Conservation (phyloP, 2,888 invertebrate genomes). For the Agrotis segetum region DNA sequence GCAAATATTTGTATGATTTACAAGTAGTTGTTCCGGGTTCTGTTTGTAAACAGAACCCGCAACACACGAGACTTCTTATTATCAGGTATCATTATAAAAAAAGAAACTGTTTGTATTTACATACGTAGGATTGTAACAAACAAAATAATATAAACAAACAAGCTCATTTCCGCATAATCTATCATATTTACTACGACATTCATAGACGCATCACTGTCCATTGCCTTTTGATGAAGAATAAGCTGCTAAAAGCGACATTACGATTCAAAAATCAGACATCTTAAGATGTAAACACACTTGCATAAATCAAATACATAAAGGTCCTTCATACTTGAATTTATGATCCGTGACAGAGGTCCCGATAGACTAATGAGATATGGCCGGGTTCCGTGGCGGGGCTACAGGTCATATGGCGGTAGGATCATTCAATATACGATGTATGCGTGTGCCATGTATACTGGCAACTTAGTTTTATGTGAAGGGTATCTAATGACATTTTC, state of each 20-base stretch:
- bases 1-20: too few species aligned
- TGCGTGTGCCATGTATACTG: neutral
- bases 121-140: too few species aligned
- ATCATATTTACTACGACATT: neutral
- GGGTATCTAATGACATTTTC: constrained; percentile 7
- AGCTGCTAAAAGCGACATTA: neutral
- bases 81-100: too few species aligned
- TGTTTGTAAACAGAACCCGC: too few species aligned
- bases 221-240: neutral
- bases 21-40: too few species aligned
- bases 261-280: neutral
- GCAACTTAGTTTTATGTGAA: constrained; percentile 18
- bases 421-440: constrained; percentile 18
- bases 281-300: neutral
- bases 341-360: constrained; percentile 31
- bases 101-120: too few species aligned
- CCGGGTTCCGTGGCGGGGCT: constrained; percentile 1
- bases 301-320: constrained; percentile 31
- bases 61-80: too few species aligned
- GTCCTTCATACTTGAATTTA: constrained; percentile 2
- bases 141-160: too few species aligned
- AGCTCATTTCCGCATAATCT: too few species aligned
- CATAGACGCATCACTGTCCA: neutral
- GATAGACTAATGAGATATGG: constrained; percentile 31
- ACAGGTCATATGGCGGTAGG: constrained; percentile 4